Evolutionary conservation across 2,888 invertebrate species (phyloP), one percentile per base, ranked within the genome.

Genomic region (Phorcus lineatus): DNA sequence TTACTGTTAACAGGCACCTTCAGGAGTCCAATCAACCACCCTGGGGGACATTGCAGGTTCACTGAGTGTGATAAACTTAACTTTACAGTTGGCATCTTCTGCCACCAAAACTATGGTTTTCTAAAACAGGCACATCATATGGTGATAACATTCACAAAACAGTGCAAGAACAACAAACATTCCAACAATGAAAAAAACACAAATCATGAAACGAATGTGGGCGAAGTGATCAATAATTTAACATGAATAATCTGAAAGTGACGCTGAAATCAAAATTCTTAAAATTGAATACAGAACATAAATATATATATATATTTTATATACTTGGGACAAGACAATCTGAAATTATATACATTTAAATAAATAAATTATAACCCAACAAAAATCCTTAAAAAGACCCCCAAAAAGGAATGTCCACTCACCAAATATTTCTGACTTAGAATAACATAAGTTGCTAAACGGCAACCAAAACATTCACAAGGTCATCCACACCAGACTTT

Each of bases 301-400:
- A 13, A 70, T 70, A 70, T 36, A 70, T 36, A n/a, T n/a, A n/a
- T n/a, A n/a, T n/a, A n/a, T n/a, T n/a, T n/a, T n/a, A n/a, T n/a
- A 70, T 19, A 36, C 36, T n/a, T 11, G 28, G 70, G 31, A 70
- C 40, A 70, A 70, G 28, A 70, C 28, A 70, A 70, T 70, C 70
- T 70, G 31, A 36, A 70, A 70, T 36, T 70, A 70, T 70, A 9
- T 70, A 70, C 70, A 70, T 36, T 70, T 70, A 70, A 70, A 70
- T 70, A 70, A 70, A 70, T 70, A 70, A 70, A 70, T 70, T 70
- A 70, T 70, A 70, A 70, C 70, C 70, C 70, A 70, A 70, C 70
- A 70, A 70, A 70, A 70, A 70, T 36, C 70, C 70, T 70, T 57
- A 57, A 70, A 70, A 70, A 70, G 70, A 70, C 31, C 36, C 70